A percentile compares a stretch with the other conserved stretches of the same genome.
Evolutionary conservation across 2,888 invertebrate species (phyloP).

Genomic region (Schizaphis graminum): DNA sequence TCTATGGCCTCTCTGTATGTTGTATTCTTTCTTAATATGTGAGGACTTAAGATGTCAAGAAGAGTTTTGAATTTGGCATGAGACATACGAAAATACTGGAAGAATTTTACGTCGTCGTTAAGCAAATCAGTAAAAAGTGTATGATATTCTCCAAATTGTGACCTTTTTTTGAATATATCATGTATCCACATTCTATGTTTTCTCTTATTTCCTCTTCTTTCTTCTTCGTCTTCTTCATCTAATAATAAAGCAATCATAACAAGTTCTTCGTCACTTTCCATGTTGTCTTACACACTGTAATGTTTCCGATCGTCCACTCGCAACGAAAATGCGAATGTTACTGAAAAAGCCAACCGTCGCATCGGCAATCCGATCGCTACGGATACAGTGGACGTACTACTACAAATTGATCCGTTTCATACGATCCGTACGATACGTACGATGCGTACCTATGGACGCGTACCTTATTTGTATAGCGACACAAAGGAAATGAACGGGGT

Average conservation of each 20-base stretch:
- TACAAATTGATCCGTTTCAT: background rate
- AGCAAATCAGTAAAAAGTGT: slow-evolving; percentile 34
- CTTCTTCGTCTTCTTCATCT: slow-evolving; percentile 14
- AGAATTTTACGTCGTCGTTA: slow-evolving; percentile 17
- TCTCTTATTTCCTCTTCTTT: slow-evolving; percentile 39
- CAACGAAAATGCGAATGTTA: slow-evolving; percentile 49
- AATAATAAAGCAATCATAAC: slow-evolving; percentile 19
- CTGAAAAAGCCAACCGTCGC: slow-evolving; percentile 30
- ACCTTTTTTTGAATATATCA: slow-evolving; percentile 33
- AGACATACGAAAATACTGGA: slow-evolving; percentile 43
- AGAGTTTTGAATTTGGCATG: slow-evolving; percentile 11
- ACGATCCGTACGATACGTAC: too few species aligned
- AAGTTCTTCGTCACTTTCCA: slow-evolving; percentile 46
- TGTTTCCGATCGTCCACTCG: slow-evolving; percentile 19
- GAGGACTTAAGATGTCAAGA: background rate
- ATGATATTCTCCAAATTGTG: slow-evolving; percentile 31
- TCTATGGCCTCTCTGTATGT: background rate
- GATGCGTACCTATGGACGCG: background rate
- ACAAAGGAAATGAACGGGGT: too few species aligned
- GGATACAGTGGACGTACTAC: slow-evolving; percentile 23
- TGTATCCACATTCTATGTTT: slow-evolving; percentile 37
- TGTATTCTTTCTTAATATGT: slow-evolving; percentile 19
- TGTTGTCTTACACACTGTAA: background rate
- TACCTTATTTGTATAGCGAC: too few species aligned
- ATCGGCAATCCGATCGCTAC: slow-evolving; percentile 28